Percentiles rank a stretch among this genome's conserved stretches.
These are phyloP conservation scores for Matsumyia berberina DNA, from an alignment of 2,888 invertebrate genomes.

Conservation along the genomic window DNA sequence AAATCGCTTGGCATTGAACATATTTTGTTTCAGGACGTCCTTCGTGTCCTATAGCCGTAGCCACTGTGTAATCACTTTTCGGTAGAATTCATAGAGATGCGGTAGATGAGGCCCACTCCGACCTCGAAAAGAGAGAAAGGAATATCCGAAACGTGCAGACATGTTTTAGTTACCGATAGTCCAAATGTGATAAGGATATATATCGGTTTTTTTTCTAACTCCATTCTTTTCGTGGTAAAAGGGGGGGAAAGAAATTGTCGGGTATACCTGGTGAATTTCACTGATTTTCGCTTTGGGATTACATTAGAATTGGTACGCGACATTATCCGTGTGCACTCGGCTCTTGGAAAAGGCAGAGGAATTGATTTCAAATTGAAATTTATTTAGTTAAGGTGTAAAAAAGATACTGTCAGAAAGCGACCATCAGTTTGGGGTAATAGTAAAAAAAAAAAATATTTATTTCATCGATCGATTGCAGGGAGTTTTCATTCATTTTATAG, in stretches of 20 bases:
- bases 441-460: background rate
- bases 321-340: slow-evolving; percentile 23
- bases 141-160: slow-evolving; percentile 56
- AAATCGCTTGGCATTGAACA: slow-evolving; percentile 61
- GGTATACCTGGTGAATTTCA: slow-evolving; percentile 42
- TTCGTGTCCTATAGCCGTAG: slow-evolving; percentile 1
- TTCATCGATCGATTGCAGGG: too few relatives aligned
- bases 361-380: slow-evolving; percentile 60
- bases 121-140: slow-evolving; percentile 8
- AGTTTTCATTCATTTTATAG: too few relatives aligned
- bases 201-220: background rate
- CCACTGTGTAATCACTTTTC: slow-evolving; percentile 30
- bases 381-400: slow-evolving; percentile 17
- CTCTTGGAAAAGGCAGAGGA: slow-evolving; percentile 1
- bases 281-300: slow-evolving; percentile 49
- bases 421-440: background rate
- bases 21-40: slow-evolving; percentile 34
- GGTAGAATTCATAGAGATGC: slow-evolving; percentile 43
- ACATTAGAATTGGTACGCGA: slow-evolving; percentile 28
- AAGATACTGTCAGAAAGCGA: background rate
- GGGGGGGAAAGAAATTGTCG: slow-evolving; percentile 13
- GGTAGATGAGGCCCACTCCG: slow-evolving; percentile 9
- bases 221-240: background rate
- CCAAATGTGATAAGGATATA: slow-evolving; percentile 59
- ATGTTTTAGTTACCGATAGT: slow-evolving; percentile 61